Evolutionary conservation across 2,113 vertebrate species (phyloP).

Genomic region (Indri indri): DNA sequence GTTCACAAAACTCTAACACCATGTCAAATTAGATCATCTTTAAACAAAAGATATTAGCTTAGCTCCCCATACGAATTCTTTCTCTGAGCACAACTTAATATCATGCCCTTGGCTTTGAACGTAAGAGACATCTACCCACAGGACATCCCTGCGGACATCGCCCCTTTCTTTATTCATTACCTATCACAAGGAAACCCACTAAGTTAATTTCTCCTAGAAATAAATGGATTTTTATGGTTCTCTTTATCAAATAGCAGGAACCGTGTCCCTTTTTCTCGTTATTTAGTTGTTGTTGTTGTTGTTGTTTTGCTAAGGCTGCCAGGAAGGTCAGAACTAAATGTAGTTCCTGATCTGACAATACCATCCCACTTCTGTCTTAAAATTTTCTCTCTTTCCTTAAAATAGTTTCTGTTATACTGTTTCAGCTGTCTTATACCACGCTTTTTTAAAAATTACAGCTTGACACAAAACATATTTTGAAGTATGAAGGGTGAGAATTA

Average conservation of each 20-base stretch:
- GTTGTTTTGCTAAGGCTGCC: background rate
- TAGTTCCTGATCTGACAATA: background rate
- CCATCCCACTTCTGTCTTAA: background rate
- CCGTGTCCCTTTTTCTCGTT: background rate
- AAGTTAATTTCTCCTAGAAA: conserved; percentile 42
- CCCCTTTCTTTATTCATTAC: background rate
- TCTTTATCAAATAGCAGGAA: conserved; percentile 20
- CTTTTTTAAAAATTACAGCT: background rate
- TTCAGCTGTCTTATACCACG: background rate
- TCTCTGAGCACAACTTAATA: background rate
- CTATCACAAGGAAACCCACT: background rate
- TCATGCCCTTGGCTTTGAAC: background rate
- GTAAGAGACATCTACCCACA: background rate
- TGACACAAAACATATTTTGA: conserved; percentile 18
- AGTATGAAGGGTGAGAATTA: background rate
- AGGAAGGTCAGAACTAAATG: background rate
- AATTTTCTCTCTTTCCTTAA: background rate
- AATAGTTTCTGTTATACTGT: background rate
- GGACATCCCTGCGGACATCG: background rate
- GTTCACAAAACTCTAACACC: background rate
- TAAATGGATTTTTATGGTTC: conserved; percentile 5
- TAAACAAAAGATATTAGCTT: background rate
- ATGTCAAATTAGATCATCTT: conserved; percentile 27
- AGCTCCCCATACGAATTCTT: background rate
- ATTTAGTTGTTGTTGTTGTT: background rate